Conservation (phyloP, 2,113 vertebrate species). For the Petrocephalus zakoni region DNA sequence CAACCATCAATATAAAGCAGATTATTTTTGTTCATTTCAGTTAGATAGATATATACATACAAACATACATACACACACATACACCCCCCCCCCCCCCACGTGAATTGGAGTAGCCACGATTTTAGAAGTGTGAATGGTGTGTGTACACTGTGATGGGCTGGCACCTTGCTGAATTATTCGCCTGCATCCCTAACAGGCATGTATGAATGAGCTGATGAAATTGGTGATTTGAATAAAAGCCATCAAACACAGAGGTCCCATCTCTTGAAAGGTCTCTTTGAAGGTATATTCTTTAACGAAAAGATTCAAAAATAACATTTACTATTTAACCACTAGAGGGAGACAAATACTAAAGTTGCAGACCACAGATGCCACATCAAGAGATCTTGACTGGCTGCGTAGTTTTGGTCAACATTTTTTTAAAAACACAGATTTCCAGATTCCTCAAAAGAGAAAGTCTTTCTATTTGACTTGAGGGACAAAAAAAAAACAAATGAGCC, state of each 20-base stretch:
- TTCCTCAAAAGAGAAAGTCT: background rate
- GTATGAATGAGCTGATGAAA: background rate
- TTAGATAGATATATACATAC: no score
- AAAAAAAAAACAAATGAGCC: background rate
- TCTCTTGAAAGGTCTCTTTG: background rate
- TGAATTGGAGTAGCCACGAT: no score
- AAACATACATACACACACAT: no score
- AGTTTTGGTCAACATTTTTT: background rate
- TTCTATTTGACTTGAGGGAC: background rate
- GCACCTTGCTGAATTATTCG: no score
- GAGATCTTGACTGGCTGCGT: background rate
- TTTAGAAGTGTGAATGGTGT: no score
- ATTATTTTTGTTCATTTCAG: no score
- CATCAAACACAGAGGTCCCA: background rate
- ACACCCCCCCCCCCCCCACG: no score
- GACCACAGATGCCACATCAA: no score
- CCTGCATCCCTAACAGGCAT: background rate
- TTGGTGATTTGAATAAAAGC: background rate
- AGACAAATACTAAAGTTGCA: background rate
- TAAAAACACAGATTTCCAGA: background rate
- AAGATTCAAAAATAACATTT: background rate
- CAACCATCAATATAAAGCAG: no score
- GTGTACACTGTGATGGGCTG: no score
- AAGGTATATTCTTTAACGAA: background rate
- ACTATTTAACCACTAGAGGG: slow-evolving; percentile 1